Conservation (phyloP, 2,113 vertebrate species). For the Saguinus midas region DNA sequence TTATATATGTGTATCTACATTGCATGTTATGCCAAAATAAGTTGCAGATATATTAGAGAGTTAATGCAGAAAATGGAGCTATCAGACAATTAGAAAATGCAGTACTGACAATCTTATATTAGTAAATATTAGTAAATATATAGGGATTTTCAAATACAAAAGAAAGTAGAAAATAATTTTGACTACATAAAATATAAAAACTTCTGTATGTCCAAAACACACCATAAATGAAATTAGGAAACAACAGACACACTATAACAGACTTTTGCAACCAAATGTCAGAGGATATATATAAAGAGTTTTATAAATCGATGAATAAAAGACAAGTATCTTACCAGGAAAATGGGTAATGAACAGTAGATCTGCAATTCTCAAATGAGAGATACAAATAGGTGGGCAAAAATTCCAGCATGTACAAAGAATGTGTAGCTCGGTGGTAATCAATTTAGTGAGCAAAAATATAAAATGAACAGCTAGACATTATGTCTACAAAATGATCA, state of each 20-base stretch:
- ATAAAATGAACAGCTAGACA: not conserved
- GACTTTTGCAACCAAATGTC: not conserved
- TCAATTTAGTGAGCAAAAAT: not conserved
- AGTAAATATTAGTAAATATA: not conserved
- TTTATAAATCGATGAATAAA: not conserved
- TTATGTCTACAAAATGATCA: not conserved
- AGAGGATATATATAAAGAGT: not conserved
- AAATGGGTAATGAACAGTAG: not conserved
- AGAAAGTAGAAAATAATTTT: conserved; percentile 21
- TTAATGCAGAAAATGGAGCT: not conserved
- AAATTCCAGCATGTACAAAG: not conserved
- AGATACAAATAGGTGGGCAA: not conserved
- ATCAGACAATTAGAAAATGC: not conserved
- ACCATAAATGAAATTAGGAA: conserved; percentile 32
- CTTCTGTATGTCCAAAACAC: not conserved
- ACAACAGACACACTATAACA: not conserved
- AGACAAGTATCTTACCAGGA: not conserved
- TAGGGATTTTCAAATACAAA: not conserved
- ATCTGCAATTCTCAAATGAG: not conserved
- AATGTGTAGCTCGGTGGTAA: not conserved
- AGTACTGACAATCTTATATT: not conserved
- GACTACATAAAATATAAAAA: not conserved
- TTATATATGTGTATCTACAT: not conserved
- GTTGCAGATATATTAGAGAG: not conserved
- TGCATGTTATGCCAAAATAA: not conserved